A percentile compares a stretch with the other conserved stretches of the same genome.
These are phyloP conservation scores for Apogon talboti DNA, from an alignment of 2,797 vertebrate genomes.

Conservation along the genomic window DNA sequence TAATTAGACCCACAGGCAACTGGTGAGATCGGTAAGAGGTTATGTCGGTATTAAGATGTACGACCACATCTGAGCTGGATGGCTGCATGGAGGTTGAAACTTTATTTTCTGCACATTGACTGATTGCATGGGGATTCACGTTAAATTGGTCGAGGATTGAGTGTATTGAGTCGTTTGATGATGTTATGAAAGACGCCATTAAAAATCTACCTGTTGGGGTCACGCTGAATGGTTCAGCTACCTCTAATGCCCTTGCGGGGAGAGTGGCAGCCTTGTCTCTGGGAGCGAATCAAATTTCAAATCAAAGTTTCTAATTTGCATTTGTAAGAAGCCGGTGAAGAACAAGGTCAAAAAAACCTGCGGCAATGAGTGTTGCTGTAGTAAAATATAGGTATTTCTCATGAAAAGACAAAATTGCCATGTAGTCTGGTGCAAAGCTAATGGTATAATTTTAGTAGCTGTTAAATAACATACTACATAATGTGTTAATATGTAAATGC, in stretches of 20 bases:
- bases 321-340: slow-evolving; percentile 56
- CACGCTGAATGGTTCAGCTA: slow-evolving; percentile 66
- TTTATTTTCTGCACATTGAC: slow-evolving; percentile 75
- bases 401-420: slow-evolving; percentile 30
- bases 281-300: slow-evolving; percentile 75
- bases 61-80: slow-evolving; percentile 61
- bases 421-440: slow-evolving; percentile 36
- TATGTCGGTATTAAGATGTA: slow-evolving; percentile 62
- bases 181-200: slow-evolving; percentile 77
- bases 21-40: slow-evolving; percentile 46
- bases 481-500: slow-evolving; percentile 23
- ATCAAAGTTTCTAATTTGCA: slow-evolving; percentile 74
- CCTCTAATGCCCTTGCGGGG: slow-evolving; percentile 60
- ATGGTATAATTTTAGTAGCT: slow-evolving; percentile 30
- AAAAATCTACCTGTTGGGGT: slow-evolving; percentile 74
- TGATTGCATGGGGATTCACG: slow-evolving; percentile 76
- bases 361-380: slow-evolving; percentile 25
- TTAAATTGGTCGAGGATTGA: slow-evolving; percentile 74
- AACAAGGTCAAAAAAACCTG: slow-evolving; percentile 61
- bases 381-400: slow-evolving; percentile 39
- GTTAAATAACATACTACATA: slow-evolving; percentile 25
- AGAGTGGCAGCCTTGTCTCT: slow-evolving; percentile 53
- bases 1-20: slow-evolving; percentile 59
- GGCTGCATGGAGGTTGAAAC: slow-evolving; percentile 60
- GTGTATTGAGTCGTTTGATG: slow-evolving; percentile 76